Conservation (phyloP, 1,140 invertebrate genomes). For the Frieseomelitta varia region DNA sequence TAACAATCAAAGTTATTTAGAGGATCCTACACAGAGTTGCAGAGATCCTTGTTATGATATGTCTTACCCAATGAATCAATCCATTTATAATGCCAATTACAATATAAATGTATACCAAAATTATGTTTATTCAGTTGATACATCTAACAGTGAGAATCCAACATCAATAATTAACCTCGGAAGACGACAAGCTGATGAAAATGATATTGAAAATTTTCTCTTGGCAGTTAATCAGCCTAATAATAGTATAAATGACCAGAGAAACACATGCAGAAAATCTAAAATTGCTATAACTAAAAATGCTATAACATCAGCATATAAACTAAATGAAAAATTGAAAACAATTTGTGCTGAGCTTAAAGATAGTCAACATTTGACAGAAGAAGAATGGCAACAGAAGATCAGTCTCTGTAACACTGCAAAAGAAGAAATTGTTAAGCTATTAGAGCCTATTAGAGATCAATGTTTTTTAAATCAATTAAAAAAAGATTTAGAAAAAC, state of each 20-base stretch:
- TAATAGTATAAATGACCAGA: conserved; percentile 22
- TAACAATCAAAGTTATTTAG: conserved; percentile 28
- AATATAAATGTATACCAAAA: conserved; percentile 46
- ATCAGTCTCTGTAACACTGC: conserved; percentile 77
- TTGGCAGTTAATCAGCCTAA: conserved; percentile 18
- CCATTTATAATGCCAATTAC: conserved; percentile 46
- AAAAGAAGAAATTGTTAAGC: conserved; percentile 79
- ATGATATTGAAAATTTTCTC: conserved; percentile 70
- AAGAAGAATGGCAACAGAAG: conserved; percentile 82
- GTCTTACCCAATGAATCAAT: conserved; percentile 35
- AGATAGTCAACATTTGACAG: conserved; percentile 77
- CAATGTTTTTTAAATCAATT: conserved; percentile 77
- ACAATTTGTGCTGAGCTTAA: conserved; percentile 77
- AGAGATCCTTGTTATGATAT: conserved; percentile 37
- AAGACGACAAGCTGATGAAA: conserved; percentile 64
- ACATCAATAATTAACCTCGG: conserved; percentile 29
- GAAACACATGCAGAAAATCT: conserved; percentile 50
- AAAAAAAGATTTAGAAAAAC: conserved; percentile 81
- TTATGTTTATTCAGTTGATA: conserved; percentile 42
- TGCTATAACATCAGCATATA: conserved; percentile 72
- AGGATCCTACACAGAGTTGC: conserved; percentile 14
- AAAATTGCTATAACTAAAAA: conserved; percentile 74
- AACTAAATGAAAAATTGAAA: conserved; percentile 79
- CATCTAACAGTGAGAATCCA: conserved; percentile 40
- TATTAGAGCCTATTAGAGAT: conserved; percentile 78